These are phyloP conservation scores for Dicrostonyx torquatus DNA, from an alignment of 2,797 vertebrate species.

Conservation along the genomic window DNA sequence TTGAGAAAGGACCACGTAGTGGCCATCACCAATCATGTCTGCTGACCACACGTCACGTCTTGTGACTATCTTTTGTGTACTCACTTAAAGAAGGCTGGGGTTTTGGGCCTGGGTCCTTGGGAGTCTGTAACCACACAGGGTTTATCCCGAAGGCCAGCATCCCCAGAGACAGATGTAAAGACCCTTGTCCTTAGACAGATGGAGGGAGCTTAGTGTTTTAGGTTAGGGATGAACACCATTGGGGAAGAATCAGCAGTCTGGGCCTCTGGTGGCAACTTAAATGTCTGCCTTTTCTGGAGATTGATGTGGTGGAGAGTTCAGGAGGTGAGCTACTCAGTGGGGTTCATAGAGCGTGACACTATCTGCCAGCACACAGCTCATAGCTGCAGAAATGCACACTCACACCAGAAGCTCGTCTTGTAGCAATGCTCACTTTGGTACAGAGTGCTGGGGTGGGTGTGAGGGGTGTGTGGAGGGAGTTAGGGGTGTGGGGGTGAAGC, in stretches of 20 bases:
- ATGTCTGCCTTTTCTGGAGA: neutral
- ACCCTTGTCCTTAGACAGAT: rapidly evolving
- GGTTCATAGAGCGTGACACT: rapidly evolving
- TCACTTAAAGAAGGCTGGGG: too few relatives aligned
- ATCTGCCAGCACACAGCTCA: rapidly evolving
- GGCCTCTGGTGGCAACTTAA: rapidly evolving
- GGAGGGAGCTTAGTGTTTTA: neutral
- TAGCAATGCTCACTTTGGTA: neutral
- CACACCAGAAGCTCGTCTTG: rapidly evolving
- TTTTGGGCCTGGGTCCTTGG: neutral
- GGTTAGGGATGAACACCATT: neutral
- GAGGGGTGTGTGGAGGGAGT: neutral
- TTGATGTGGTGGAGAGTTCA: rapidly evolving
- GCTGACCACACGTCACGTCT: rapidly evolving
- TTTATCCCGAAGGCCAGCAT: neutral
- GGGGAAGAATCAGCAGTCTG: neutral
- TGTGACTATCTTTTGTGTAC: rapidly evolving
- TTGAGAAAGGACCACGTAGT: rapidly evolving
- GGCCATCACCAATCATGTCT: rapidly evolving
- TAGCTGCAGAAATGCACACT: rapidly evolving
- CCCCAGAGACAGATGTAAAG: rapidly evolving
- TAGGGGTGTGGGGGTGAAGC: neutral
- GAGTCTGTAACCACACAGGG: neutral
- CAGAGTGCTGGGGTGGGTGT: rapidly evolving
- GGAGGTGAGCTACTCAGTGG: neutral